phyloP scores from a whole-genome alignment of 2,888 invertebrate genomes.

The Lochmaea capreae region DNA sequence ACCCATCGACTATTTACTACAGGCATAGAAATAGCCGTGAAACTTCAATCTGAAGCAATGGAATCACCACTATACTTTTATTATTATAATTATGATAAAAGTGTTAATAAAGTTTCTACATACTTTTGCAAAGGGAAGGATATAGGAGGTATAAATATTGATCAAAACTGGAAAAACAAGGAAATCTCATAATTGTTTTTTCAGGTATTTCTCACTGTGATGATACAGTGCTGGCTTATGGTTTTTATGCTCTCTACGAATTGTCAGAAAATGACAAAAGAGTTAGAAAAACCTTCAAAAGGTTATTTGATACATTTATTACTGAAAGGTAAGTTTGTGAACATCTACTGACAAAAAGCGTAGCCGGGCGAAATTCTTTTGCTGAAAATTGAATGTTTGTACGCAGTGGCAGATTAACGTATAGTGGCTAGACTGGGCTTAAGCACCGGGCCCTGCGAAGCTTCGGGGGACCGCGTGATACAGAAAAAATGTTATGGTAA shows the following conservation, averaged over 20 bases:
- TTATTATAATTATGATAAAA: slow-evolving; percentile 26
- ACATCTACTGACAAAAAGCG: slow-evolving; percentile 6
- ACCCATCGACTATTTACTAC: slow-evolving; percentile 72
- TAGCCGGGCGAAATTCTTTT: no score
- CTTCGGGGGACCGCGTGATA: no score
- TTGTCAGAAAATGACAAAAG: slow-evolving; percentile 45
- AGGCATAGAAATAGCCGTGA: slow-evolving; percentile 50
- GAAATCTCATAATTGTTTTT: slow-evolving; percentile 14
- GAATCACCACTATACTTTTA: slow-evolving; percentile 52
- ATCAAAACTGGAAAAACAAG: not conserved
- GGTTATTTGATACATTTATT: slow-evolving; percentile 32
- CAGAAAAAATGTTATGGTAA: no score
- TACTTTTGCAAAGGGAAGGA: slow-evolving; percentile 1
- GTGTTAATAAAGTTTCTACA: not conserved
- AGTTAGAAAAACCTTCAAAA: slow-evolving; percentile 49
- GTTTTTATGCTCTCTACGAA: slow-evolving; percentile 32
- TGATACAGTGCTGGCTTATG: slow-evolving; percentile 47
- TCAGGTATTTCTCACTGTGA: slow-evolving; percentile 50
- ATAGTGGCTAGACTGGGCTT: no score
- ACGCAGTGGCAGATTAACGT: no score
- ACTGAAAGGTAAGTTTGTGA: not conserved
- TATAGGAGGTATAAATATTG: slow-evolving; percentile 19
- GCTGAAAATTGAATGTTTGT: no score
- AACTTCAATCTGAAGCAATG: slow-evolving; percentile 50
- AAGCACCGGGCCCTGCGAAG: no score